Evolutionary conservation across 1,140 invertebrate species (phyloP), one percentile per base, ranked within the genome.

Genomic region (Saxidomus purpurata): DNA sequence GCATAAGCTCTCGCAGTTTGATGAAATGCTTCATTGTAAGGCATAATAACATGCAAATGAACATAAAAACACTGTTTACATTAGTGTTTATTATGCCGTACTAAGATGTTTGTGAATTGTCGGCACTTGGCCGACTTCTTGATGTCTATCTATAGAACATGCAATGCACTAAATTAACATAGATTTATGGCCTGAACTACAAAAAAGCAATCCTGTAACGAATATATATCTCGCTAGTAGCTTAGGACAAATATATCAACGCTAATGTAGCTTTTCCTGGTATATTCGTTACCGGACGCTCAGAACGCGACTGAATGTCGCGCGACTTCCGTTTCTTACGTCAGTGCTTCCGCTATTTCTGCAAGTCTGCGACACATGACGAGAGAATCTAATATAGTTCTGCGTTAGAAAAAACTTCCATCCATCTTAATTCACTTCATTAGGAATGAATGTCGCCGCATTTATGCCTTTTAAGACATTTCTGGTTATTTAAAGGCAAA

Each of bases 311-410:
- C 43, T n/a, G 36, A 52, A 52, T 55, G 31, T 38, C 76, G 43
- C 47, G 17, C 49, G 47, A 79, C 76, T 79, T 79, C 76, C 76
- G 76, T 52, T 79, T 52, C 76, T 79, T 47, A 79, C 47, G 76
- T 79, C 76, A 79, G 49, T 3, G 36, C n/a, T 79, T 52, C 76
- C 76, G 31, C 8, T 52, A 13, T 52, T 55, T 79, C 76, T 79
- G 43, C 19, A 22, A 3, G 76, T 79, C 76, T 79, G 28, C 76
- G 76, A 79, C 76, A 79, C 34, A 36, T 79, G 0, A 52, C 31
- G 36, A 36, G 47, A 55, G 25, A 49, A 55, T 52, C 15, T 28
- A 1, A 38, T 38, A 71, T 71, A 71, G 67, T 17, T 38, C 67
- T 55, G 47, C 15, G 47, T 31, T 52, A 79, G 49, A 79, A 79